These are phyloP conservation scores for Hyles euphorbiae DNA, from an alignment of 1,140 invertebrate species.

Conservation along the genomic window DNA sequence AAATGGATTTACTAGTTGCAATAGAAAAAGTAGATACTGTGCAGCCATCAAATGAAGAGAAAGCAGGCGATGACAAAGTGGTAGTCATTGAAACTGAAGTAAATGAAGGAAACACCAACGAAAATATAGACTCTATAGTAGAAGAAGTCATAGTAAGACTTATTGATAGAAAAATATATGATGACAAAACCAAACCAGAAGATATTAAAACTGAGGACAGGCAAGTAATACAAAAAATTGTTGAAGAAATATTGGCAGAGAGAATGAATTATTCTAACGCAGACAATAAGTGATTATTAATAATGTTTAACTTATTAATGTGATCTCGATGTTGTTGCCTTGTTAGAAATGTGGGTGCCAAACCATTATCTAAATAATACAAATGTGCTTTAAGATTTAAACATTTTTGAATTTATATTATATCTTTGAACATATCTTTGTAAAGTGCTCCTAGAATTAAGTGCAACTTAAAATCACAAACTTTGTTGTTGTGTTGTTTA, in stretches of 20 bases:
- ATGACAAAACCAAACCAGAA: constrained; percentile 62
- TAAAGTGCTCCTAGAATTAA: too few species aligned
- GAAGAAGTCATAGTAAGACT: constrained; percentile 69
- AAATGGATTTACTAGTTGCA: constrained; percentile 26
- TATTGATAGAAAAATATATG: constrained; percentile 67
- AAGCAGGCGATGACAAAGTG: constrained; percentile 19
- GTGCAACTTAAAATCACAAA: too few species aligned
- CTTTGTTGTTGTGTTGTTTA: too few species aligned
- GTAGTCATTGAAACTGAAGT: constrained; percentile 11
- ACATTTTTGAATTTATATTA: neutral
- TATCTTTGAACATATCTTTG: too few species aligned
- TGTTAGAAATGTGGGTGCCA: neutral
- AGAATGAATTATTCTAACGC: constrained; percentile 52
- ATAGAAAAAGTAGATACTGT: constrained; percentile 4
- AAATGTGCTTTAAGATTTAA: neutral
- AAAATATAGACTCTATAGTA: constrained; percentile 67
- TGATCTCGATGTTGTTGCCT: constrained; percentile 5
- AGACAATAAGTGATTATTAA: constrained; percentile 23
- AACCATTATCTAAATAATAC: neutral
- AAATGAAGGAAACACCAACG: constrained; percentile 37
- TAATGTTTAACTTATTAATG: neutral
- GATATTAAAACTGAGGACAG: constrained; percentile 60
- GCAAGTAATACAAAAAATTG: constrained; percentile 66
- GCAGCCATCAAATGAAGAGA: constrained; percentile 6
- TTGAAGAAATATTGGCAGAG: constrained; percentile 69